Evolutionary conservation across 1,140 invertebrate species (phyloP).

Genomic region (Oreohelix idahoensis): DNA sequence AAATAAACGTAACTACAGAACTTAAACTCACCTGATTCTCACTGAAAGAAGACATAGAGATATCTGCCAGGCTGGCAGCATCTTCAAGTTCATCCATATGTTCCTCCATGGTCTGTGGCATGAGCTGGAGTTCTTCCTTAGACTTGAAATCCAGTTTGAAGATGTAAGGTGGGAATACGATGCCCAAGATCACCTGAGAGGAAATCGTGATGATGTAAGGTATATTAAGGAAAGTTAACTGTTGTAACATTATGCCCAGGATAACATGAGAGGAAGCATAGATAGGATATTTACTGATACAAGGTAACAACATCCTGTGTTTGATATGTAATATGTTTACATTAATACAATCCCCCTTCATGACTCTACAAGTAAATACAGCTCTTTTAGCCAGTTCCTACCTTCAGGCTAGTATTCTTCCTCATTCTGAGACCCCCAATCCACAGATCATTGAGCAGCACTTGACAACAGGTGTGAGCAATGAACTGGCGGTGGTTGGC

Average conservation of each 20-base stretch:
- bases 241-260: too few relatives aligned
- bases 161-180: slow-evolving; percentile 91
- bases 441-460: slow-evolving; percentile 97
- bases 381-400: slow-evolving; percentile 71
- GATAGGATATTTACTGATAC: too few relatives aligned
- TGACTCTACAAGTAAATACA: too few relatives aligned
- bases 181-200: slow-evolving; percentile 88
- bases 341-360: too few relatives aligned
- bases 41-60: slow-evolving; percentile 64
- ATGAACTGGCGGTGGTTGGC: slow-evolving; percentile 94
- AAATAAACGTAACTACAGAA: too few relatives aligned
- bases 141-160: slow-evolving; percentile 95
- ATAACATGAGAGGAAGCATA: too few relatives aligned
- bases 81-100: slow-evolving; percentile 78
- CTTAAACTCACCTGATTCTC: slow-evolving; percentile 57
- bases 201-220: not conserved
- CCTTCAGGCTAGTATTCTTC: slow-evolving; percentile 95
- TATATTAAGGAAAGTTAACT: not conserved
- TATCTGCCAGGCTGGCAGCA: slow-evolving; percentile 49
- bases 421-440: slow-evolving; percentile 97
- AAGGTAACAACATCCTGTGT: too few relatives aligned
- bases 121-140: slow-evolving; percentile 93
- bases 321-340: too few relatives aligned
- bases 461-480: slow-evolving; percentile 97
- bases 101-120: slow-evolving; percentile 95